A percentile compares a stretch with the other conserved stretches of the same genome.
Conservation (phyloP, 2,797 vertebrate species). For the Channallabes apus region DNA sequence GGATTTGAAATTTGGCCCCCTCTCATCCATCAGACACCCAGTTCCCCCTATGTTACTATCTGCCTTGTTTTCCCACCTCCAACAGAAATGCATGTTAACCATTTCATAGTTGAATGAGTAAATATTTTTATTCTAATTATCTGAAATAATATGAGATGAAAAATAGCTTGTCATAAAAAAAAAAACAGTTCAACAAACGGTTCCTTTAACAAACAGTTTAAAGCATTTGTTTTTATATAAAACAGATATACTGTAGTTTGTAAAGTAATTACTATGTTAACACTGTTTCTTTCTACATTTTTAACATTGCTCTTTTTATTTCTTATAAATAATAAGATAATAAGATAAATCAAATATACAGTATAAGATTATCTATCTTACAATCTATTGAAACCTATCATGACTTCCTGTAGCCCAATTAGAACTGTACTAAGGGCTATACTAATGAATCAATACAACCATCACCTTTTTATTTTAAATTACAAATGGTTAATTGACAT, state of each 20-base stretch:
- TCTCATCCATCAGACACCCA: constrained; percentile 48
- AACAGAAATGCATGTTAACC: constrained; percentile 50
- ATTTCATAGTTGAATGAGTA: constrained; percentile 41
- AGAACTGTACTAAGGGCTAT: not conserved
- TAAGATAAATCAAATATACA: too few species aligned
- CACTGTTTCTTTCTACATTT: not conserved
- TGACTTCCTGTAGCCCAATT: not conserved
- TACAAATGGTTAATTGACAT: not conserved
- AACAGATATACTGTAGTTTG: not conserved
- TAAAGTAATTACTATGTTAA: not conserved
- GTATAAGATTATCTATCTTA: not conserved
- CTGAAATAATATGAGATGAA: not conserved
- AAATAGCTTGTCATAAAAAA: not conserved
- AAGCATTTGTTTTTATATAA: not conserved
- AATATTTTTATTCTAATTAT: constrained; percentile 34
- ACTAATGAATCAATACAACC: not conserved
- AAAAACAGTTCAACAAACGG: too few species aligned
- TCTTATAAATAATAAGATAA: too few species aligned
- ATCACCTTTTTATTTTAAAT: not conserved
- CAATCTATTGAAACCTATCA: not conserved
- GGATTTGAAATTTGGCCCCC: constrained; percentile 58
- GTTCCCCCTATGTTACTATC: constrained; percentile 35
- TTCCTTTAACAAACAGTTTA: not conserved
- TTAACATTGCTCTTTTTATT: not conserved
- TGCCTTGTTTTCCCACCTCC: constrained; percentile 52